phyloP scores from a whole-genome alignment of 2,113 vertebrate species.

The Leucoraja erinaceus region DNA sequence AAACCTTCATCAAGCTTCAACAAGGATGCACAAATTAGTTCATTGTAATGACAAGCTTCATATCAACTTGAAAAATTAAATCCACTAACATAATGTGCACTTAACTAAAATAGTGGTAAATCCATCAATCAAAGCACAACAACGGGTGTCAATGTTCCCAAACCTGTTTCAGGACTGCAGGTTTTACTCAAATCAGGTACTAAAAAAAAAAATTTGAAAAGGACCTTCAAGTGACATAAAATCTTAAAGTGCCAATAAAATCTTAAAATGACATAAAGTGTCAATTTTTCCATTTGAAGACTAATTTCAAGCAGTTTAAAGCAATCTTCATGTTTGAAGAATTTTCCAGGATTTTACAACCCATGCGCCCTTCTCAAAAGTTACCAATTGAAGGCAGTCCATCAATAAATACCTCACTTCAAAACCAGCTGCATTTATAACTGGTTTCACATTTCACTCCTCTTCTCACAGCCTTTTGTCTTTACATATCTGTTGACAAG shows the following conservation, averaged over 20 bases:
- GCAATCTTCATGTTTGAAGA: neutral
- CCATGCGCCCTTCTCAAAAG: neutral
- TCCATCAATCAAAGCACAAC: neutral
- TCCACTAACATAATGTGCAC: neutral
- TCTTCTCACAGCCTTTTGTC: no score
- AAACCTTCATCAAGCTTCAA: constrained; percentile 33
- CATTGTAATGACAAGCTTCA: neutral
- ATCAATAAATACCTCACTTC: neutral
- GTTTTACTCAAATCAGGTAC: neutral
- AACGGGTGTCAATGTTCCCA: neutral
- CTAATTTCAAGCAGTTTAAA: neutral
- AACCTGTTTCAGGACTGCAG: neutral
- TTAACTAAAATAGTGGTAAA: neutral
- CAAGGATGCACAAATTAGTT: constrained; percentile 33
- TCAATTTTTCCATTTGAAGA: neutral
- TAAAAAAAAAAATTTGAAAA: neutral
- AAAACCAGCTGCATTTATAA: neutral
- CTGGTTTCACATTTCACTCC: no score
- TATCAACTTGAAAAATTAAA: neutral
- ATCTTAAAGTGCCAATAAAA: neutral
- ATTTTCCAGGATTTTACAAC: neutral
- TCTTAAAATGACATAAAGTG: no score
- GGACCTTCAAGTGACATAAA: neutral
- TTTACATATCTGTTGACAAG: no score
- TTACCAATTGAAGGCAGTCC: neutral